Evolutionary conservation across 53 echinoderm and acorn worm genomes (phyloP).

Genomic region (Astropecten irregularis): DNA sequence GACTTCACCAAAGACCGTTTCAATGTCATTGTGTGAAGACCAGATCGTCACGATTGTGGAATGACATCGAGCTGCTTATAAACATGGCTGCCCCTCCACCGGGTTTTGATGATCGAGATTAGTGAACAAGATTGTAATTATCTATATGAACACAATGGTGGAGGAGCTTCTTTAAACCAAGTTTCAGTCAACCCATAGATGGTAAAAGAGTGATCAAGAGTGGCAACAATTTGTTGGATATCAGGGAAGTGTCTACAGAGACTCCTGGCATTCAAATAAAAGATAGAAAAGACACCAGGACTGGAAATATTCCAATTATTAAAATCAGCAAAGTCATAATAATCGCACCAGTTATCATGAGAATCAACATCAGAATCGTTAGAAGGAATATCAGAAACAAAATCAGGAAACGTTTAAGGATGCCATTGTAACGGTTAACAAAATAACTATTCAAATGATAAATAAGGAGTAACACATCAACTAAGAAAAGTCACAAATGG

Average conservation of each 20-base stretch:
- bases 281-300: background rate
- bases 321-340: background rate
- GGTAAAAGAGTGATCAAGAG: too few species aligned
- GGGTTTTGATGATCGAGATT: background rate
- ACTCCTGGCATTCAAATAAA: conserved; percentile 3
- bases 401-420: background rate
- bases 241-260: background rate
- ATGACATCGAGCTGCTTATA: background rate
- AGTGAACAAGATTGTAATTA: background rate
- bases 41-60: background rate
- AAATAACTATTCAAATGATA: too few species aligned
- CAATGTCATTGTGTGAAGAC: background rate
- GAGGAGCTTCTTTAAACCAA: background rate
- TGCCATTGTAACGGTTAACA: background rate
- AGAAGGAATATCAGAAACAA: background rate
- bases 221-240: too few species aligned
- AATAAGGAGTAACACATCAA: too few species aligned
- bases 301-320: background rate
- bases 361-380: background rate
- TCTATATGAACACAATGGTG: background rate
- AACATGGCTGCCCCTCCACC: conserved; percentile 6
- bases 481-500: too few species aligned
- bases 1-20: conserved; percentile 13
- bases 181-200: too few species aligned
- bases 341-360: background rate